These are phyloP conservation scores for Limonius californicus DNA, from an alignment of 1,140 invertebrate species.

Conservation along the genomic window DNA sequence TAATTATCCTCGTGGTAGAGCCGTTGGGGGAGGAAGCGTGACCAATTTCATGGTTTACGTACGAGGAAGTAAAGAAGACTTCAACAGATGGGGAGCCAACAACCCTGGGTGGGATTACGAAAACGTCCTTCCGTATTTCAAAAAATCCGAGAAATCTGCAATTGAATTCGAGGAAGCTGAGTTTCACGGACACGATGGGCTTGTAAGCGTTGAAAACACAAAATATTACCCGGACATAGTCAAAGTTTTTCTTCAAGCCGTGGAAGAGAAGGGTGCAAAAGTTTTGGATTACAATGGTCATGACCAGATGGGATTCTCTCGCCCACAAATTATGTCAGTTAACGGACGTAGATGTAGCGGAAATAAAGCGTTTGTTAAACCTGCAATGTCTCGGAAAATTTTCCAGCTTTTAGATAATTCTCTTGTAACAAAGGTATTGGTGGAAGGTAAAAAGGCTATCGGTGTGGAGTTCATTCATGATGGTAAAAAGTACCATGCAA, in stretches of 20 bases:
- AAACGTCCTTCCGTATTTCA: constrained; percentile 48
- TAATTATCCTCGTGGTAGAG: constrained; percentile 57
- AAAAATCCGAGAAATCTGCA: constrained; percentile 50
- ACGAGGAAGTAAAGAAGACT: constrained; percentile 61
- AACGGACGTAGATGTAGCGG: constrained; percentile 67
- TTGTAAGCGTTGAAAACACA: constrained; percentile 56
- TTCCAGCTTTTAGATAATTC: constrained; percentile 59
- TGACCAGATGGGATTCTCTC: constrained; percentile 57
- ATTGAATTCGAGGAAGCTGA: constrained; percentile 50
- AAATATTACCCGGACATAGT: constrained; percentile 45
- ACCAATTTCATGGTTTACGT: constrained; percentile 65
- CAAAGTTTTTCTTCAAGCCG: constrained; percentile 61
- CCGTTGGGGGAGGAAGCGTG: constrained; percentile 59
- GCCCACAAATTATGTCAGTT: constrained; percentile 59
- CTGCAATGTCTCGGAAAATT: constrained; percentile 56
- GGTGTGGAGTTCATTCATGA: constrained; percentile 70
- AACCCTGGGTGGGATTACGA: constrained; percentile 49
- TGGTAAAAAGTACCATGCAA: constrained; percentile 57
- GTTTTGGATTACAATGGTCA: constrained; percentile 67
- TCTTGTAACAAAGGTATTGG: constrained; percentile 65
- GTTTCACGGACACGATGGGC: constrained; percentile 43
- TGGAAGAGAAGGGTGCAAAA: constrained; percentile 59
- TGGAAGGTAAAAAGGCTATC: constrained; percentile 66
- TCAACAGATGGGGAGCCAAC: constrained; percentile 56
- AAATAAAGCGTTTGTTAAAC: constrained; percentile 65